Percentiles rank a stretch among this genome's conserved stretches.
phyloP scores from a whole-genome alignment of 30 jellyfish, hydroid and myxozoan genomes.

The Pelagia noctiluca region DNA sequence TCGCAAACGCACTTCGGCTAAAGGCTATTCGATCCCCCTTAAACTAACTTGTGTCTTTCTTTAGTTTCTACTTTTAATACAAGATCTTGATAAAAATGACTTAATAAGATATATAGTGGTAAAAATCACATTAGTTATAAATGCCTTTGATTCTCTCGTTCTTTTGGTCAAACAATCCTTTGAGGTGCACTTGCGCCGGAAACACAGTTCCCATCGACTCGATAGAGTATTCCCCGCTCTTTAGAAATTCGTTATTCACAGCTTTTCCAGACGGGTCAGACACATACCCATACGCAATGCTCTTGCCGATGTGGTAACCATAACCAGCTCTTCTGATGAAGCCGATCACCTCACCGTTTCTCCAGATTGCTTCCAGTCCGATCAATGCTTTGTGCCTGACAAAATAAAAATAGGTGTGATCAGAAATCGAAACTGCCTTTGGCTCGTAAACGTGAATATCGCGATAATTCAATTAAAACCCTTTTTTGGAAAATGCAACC shows the following conservation, averaged over 20 bases:
- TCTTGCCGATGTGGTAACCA: conserved; percentile 89
- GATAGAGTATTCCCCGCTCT: conserved; percentile 75
- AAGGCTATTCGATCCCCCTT: no score
- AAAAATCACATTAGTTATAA: no score
- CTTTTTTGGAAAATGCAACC: no score
- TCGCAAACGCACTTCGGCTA: no score
- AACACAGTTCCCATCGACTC: conserved; percentile 85
- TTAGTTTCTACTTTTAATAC: no score
- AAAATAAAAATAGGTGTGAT: not conserved
- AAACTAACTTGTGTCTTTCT: no score
- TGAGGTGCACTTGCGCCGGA: conserved; percentile 76
- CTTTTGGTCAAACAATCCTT: conserved; percentile 85
- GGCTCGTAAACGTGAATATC: not conserved
- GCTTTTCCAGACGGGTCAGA: conserved; percentile 79
- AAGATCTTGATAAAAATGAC: no score
- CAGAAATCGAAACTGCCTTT: not conserved
- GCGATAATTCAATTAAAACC: not conserved
- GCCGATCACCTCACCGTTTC: conserved; percentile 85
- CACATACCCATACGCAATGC: conserved; percentile 93
- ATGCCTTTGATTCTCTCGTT: conserved; percentile 91
- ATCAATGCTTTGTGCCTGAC: conserved; percentile 85
- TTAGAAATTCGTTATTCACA: conserved; percentile 73
- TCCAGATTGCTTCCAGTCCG: conserved; percentile 89
- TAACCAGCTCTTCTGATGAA: conserved; percentile 94
- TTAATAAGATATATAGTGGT: no score